Evolutionary conservation across 30 jellyfish, hydroid and myxozoan species (phyloP), one percentile per base, ranked within the genome.

Genomic region (Catostylus mosaicus): DNA sequence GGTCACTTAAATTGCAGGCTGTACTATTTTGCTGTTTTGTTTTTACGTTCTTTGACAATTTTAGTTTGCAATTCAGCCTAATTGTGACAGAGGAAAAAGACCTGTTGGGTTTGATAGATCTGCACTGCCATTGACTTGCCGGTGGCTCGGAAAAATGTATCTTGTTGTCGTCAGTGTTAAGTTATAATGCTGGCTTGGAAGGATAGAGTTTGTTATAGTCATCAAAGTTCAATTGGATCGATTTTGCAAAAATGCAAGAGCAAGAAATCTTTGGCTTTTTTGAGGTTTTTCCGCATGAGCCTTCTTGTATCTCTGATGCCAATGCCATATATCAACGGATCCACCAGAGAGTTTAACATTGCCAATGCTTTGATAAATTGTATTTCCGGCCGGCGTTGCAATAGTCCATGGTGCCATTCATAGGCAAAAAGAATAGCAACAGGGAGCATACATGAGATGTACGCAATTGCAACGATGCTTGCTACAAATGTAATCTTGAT

Each of bases 231-330:
- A n/a, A n/a, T n/a, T n/a, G n/a, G 26, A 50, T 23, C 14, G 18
- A 50, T 50, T 0, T 16, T 8, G 20, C 63, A 50, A 10, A 50
- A 18, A 24, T 0, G 38, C 37, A 5, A 27, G n/a, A 59, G 38
- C 12, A 59, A 1, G 71, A 59, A 59, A 3, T 27, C 38, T 23
- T 59, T 59, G 11, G 11, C 71, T 3, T 27, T 22, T 0, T 59
- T 59, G 19, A 59, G n/a, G 19, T 59, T 27, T 26, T 59, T 59
- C 71, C 71, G 24, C 19, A 59, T 59, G 32, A 59, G 7, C 38
- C 46, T 23, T 23, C 71, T 59, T 59, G 71, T 59, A 12, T 59
- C 71, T 16, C 40, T 24, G 24, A 59, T 23, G 16, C 71, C 71
- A 59, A 59, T 22, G 38, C 71, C 71, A 27, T 59, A 59, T 22